A percentile compares a stretch with the other conserved stretches of the same genome.
Conservation (phyloP, 1,140 invertebrate genomes). For the Caenorhabditis tropicalis region DNA sequence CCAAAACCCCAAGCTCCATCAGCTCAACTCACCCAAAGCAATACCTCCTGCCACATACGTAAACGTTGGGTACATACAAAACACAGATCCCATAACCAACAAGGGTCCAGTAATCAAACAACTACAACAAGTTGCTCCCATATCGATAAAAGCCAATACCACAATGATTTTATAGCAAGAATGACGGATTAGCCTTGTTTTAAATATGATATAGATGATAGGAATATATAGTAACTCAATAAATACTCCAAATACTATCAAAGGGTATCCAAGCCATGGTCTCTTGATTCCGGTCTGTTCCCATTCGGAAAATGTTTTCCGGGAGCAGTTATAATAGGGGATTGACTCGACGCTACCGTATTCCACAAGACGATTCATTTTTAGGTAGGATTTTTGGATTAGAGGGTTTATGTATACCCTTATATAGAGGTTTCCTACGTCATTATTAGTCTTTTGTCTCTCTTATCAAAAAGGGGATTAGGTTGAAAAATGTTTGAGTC, state of each 20-base stretch:
- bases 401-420: no score
- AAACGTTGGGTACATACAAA: constrained; percentile 49
- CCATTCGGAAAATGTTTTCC: neutral
- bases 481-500: no score
- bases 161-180: constrained; percentile 50
- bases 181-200: neutral
- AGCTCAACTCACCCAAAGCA: neutral
- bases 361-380: neutral
- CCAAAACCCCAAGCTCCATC: no score
- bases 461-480: no score
- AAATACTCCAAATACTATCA: neutral
- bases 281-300: neutral
- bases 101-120: constrained; percentile 32
- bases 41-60: constrained; percentile 28
- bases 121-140: constrained; percentile 8
- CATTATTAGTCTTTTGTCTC: no score
- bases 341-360: constrained; percentile 24
- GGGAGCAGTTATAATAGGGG: constrained; percentile 16
- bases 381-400: no score
- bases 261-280: neutral
- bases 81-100: constrained; percentile 34
- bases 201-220: constrained; percentile 35
- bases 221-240: constrained; percentile 45
- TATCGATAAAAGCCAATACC: constrained; percentile 29
- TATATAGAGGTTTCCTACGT: no score